Base-by-base conservation (phyloP, 2,888 invertebrate species). In the Rotaria socialis region DNA sequence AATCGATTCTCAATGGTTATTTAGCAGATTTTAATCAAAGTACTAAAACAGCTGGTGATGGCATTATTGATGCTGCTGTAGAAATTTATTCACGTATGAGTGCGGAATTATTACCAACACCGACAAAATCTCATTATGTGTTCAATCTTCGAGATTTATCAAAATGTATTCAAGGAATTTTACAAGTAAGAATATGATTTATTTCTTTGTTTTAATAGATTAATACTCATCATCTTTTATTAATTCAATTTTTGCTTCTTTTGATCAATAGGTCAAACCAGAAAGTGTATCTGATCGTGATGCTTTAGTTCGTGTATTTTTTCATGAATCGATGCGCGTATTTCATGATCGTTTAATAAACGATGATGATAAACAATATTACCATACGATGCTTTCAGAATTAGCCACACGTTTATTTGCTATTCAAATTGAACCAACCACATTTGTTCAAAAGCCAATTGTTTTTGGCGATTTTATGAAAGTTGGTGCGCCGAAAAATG, bases 401-500 rank as follows among this genome's bases (percentile, higher is more conserved):
- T 90, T 91, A 90, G 90, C 91, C 8, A 88, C 89, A 87, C 91
- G 90, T 88, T 90, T 91, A 87, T 91, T 91, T 88, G 89, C 89
- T 22, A 90, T 91, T 89, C 89, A 91, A 90, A 90, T 89, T 86
- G 89, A 90, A 16, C 89, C 91, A n/a, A 89, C 90, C 8, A 88
- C 89, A 5, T 91, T 91, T 88, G 88, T 88, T 19, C 89, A 88
- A 35, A 87, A 89, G 84, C 91, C 91, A 1, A 91, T 95, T 2
- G 91, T 96, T 1, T 96, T 94, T 90, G 96, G 96, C 0, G 96
- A 96, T 90, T 96, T 95, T 89, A 93, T 95, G 91, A 93, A 94
- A 88, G 94, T 94, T 74, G 94, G 94, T 0, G 93, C 94, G 0
- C 93, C 94, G 0, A 93, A 93, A 88, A 94, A 94, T 88, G 94